Evolutionary conservation across 2,888 invertebrate genomes (phyloP).

Genomic region (Abrostola triplasia): DNA sequence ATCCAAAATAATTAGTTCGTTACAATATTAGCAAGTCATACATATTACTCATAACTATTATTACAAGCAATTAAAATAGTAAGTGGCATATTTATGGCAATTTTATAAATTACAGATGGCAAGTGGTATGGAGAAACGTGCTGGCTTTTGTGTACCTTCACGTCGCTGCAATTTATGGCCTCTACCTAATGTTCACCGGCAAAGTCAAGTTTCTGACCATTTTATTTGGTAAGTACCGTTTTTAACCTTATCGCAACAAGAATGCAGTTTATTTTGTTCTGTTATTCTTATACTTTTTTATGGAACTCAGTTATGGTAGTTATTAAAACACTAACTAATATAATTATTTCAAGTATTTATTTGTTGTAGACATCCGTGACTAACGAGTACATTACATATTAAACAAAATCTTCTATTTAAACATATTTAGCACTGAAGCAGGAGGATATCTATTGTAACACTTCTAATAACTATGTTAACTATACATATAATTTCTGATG

Average conservation of each 20-base stretch:
- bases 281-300: no score
- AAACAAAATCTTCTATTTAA: no score
- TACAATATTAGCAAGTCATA: constrained; percentile 30
- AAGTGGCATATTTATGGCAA: constrained; percentile 28
- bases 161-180: constrained; percentile 89
- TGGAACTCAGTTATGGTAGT: no score
- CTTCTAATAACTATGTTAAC: not conserved
- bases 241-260: not conserved
- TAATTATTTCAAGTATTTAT: no score
- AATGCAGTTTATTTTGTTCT: not conserved
- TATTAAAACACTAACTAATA: no score
- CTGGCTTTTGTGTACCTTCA: constrained; percentile 92
- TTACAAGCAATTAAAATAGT: constrained; percentile 31
- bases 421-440: not conserved
- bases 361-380: no score
- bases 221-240: constrained; percentile 83
- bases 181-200: constrained; percentile 86
- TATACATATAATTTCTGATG: not conserved
- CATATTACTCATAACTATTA: constrained; percentile 15
- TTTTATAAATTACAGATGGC: constrained; percentile 84
- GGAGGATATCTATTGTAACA: not conserved
- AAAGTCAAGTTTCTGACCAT: constrained; percentile 82
- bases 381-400: no score
- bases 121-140: constrained; percentile 94
- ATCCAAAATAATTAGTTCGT: constrained; percentile 8